Base-by-base conservation (phyloP, 2,888 invertebrate species). In the Gasteruption jaculator region DNA sequence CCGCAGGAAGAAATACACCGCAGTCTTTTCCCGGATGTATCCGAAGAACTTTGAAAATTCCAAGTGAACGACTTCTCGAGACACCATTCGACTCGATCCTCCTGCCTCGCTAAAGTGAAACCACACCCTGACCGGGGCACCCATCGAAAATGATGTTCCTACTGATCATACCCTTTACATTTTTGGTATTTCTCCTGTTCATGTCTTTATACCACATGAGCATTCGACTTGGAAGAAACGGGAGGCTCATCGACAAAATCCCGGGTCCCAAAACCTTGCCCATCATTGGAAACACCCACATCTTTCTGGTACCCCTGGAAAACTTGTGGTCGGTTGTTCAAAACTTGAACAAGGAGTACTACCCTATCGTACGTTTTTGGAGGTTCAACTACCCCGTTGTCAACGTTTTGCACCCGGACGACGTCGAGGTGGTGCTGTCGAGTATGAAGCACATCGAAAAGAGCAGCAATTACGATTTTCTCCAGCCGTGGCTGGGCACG, bases 401-500 rank as follows among this genome's bases (percentile, higher is more conserved):
- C 1, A 54, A 57, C 41, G 26, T 62, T 26, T 50, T 46, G 6
- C 61, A 65, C 49, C 65, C 68, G 3, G 59, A 67, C 29, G 65
- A 65, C 38, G 26, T 56, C 3, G 61, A 68, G 54, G 47, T 46
- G 10, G 34, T 72, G 11, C 38, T 71, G 6, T 59, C 61, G 3
- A 65, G 63, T 10, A 45, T 58, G 0, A 63, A 58, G 10, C 58
- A 65, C 42, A 68, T 62, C 12, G 56, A 65, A 4, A 76, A 76
- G 57, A 57, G 63, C 21, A 2, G 27, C 0, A 46, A 72, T 0
- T 76, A 76, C 40, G 41, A 53, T 3, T 61, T 71, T 25, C 45
- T 75, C 1, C 45, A 54, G n/a, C 69, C 72, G 1, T 76, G 76
- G 76, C 61, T 76, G 1, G 49, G 61, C 3, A 63, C 68, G 19